Evolutionary conservation across 2,113 vertebrate species (phyloP).

Genomic region (Oxyruncus cristatus): DNA sequence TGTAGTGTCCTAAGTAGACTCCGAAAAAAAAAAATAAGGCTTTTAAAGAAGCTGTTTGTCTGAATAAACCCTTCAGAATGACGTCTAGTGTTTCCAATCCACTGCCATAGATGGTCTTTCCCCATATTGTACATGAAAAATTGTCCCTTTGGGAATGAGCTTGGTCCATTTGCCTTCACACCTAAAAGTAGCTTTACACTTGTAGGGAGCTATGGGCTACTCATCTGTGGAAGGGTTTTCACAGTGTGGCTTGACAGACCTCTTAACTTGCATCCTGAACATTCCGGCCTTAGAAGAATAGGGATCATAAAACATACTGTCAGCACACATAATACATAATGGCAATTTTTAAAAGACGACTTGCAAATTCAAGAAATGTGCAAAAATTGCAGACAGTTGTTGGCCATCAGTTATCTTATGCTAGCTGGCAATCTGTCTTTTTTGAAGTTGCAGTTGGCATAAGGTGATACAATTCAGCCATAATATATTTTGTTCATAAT

Average conservation of each 20-base stretch:
- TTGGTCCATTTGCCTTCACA: not conserved
- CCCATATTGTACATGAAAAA: conserved; percentile 32
- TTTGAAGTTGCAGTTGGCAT: not conserved
- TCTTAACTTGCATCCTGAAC: conserved; percentile 45
- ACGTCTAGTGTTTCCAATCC: not conserved
- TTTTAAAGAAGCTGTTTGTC: not conserved
- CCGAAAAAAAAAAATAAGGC: not conserved
- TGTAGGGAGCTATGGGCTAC: not conserved
- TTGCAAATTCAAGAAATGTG: conserved; percentile 40
- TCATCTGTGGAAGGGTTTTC: not conserved
- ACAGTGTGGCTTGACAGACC: not conserved
- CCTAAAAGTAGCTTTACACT: not conserved
- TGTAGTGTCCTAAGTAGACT: not conserved
- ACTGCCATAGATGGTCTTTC: not conserved
- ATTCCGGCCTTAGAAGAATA: conserved; percentile 44
- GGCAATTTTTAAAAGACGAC: conserved; percentile 22
- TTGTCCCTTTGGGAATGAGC: conserved; percentile 16
- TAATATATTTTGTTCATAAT: not conserved
- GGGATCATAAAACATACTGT: not conserved
- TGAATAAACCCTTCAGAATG: not conserved
- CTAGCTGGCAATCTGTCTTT: not conserved
- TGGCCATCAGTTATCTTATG: not conserved
- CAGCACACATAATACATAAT: not conserved
- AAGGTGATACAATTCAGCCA: not conserved
- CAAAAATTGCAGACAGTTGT: conserved; percentile 34